Percentiles rank a stretch among this genome's conserved stretches.
Evolutionary conservation across 2,797 vertebrate species (phyloP).

Genomic region (Oreortyx pictus): DNA sequence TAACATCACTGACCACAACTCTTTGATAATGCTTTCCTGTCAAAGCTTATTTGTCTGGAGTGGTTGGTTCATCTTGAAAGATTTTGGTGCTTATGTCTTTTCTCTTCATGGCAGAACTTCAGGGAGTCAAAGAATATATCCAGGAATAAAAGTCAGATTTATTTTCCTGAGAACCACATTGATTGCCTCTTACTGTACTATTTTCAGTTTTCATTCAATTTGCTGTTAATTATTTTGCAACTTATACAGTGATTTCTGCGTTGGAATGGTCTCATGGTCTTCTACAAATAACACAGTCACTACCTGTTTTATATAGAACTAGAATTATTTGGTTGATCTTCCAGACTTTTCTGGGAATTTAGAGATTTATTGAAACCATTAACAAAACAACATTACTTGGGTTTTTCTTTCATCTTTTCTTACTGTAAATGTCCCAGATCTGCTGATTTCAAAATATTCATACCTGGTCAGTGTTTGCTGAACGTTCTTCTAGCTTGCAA

Average conservation of each 20-base stretch:
- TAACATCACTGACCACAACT: background rate
- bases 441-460: background rate
- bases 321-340: background rate
- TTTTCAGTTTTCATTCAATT: conserved; percentile 10
- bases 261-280: background rate
- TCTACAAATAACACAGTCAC: background rate
- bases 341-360: background rate
- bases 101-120: background rate
- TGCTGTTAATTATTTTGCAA: background rate
- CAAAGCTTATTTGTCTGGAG: background rate
- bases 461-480: background rate
- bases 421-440: background rate
- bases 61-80: background rate
- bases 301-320: background rate
- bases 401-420: background rate
- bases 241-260: background rate
- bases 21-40: background rate
- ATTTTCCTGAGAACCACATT: background rate
- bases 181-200: background rate
- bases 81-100: background rate
- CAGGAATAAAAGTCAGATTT: background rate
- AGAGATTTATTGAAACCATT: background rate
- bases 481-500: background rate
- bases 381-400: background rate
- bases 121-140: background rate